Evolutionary conservation across 2,797 vertebrate genomes (phyloP).

Genomic region (Hirundo rustica): DNA sequence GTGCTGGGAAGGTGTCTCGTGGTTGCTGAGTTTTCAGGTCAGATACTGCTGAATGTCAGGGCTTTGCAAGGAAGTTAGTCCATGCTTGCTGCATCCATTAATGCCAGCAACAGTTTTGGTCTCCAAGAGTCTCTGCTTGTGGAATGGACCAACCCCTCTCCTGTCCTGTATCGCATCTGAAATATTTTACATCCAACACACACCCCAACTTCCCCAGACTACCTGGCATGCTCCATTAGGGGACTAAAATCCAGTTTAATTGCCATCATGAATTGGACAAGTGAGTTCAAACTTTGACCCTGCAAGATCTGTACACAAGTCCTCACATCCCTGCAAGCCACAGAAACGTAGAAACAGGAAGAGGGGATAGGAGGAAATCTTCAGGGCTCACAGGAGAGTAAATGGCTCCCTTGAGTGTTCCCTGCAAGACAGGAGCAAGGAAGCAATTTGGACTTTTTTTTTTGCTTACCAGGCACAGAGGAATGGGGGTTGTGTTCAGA

Average conservation of each 20-base stretch:
- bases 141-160: neutral
- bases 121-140: neutral
- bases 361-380: neutral
- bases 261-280: neutral
- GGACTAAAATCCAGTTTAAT: neutral
- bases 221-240: neutral
- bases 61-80: neutral
- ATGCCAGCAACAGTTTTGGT: neutral
- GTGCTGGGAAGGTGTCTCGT: neutral
- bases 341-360: fast-evolving
- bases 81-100: neutral
- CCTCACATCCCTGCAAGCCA: neutral
- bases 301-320: neutral
- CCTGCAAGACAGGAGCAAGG: neutral
- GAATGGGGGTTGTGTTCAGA: neutral
- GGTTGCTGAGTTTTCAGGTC: neutral
- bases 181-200: neutral
- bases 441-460: neutral
- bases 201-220: neutral
- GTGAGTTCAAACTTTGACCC: neutral
- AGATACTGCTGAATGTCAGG: neutral
- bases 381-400: neutral
- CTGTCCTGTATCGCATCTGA: neutral
- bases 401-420: neutral
- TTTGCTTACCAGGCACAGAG: neutral